phyloP scores from a whole-genome alignment of 2,797 vertebrate species.

The Cryptoprocta ferox region DNA sequence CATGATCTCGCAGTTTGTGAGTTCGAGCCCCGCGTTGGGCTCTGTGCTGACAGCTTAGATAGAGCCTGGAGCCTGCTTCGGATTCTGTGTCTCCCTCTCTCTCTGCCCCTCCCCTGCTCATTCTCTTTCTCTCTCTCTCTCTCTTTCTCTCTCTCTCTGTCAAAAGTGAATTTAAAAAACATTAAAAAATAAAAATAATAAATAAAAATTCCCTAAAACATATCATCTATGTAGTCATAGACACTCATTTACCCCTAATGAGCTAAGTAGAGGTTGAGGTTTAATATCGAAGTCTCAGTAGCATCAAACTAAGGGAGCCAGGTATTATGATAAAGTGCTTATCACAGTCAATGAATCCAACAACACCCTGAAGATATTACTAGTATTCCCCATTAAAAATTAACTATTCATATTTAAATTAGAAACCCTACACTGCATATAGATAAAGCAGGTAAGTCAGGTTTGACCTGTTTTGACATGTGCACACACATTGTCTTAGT shows the following conservation, averaged over 20 bases:
- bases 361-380: neutral
- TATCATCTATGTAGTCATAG: neutral
- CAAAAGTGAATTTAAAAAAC: too few relatives aligned
- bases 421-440: neutral
- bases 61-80: too few relatives aligned
- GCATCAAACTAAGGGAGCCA: neutral
- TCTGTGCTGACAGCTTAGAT: too few relatives aligned
- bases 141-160: too few relatives aligned
- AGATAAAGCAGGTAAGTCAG: neutral
- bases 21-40: too few relatives aligned
- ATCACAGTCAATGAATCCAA: neutral
- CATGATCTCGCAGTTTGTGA: too few relatives aligned
- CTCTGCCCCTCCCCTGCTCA: too few relatives aligned
- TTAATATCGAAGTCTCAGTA: neutral
- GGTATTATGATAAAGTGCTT: neutral
- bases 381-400: neutral
- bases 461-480: neutral
- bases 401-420: neutral
- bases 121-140: too few relatives aligned
- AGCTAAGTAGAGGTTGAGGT: neutral
- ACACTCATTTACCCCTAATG: neutral
- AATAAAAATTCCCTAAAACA: neutral
- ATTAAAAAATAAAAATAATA: too few relatives aligned
- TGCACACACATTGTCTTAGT: neutral
- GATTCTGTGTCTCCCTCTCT: too few relatives aligned